Evolutionary conservation across 2,888 invertebrate species (phyloP), one percentile per base, ranked within the genome.

Genomic region (Thecocarcelia acutangulata): DNA sequence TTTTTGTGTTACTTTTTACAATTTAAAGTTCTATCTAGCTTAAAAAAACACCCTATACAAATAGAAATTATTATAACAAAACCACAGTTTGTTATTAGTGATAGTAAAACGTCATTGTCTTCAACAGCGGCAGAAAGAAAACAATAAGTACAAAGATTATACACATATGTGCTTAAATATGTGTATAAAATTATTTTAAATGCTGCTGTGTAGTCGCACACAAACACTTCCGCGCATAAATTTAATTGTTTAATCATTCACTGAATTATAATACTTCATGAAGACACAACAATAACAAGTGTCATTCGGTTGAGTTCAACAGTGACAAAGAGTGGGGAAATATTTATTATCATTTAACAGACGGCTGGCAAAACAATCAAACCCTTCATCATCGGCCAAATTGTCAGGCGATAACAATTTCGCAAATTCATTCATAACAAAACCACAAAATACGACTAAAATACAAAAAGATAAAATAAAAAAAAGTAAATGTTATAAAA

Each of bases 31-130:
- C n/a, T n/a, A n/a, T n/a, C n/a, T n/a, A n/a, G n/a, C n/a, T n/a
- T n/a, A n/a, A n/a, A n/a, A n/a, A n/a, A n/a, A n/a, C n/a, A n/a
- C n/a, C n/a, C n/a, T n/a, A n/a, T 48, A 54, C 8, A 50, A 48
- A 40, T 56, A 69, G 13, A 54, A 69, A 69, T 69, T 58, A 54
- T 37, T 56, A 48, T 17, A 76, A 44, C 33, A 37, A 64, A 72
- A 78, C 70, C 64, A 64, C 50, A 78, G 44, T 76, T 52, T 37
- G 50, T 79, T 79, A 79, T 79, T 72, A 73, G 66, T 61, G 19
- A 13, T 37, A 54, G n/a, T 9, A 59, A 59, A 73, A 54, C 52
- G 59, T 61, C 72, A 78, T 28, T 59, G 37, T 37, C 28, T 15
- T 17, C 6, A 3, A 44, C 42, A 52, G 37, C 13, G 33, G 6